phyloP scores from a whole-genome alignment of 2,888 invertebrate genomes.

The Auanema freiburgensis region DNA sequence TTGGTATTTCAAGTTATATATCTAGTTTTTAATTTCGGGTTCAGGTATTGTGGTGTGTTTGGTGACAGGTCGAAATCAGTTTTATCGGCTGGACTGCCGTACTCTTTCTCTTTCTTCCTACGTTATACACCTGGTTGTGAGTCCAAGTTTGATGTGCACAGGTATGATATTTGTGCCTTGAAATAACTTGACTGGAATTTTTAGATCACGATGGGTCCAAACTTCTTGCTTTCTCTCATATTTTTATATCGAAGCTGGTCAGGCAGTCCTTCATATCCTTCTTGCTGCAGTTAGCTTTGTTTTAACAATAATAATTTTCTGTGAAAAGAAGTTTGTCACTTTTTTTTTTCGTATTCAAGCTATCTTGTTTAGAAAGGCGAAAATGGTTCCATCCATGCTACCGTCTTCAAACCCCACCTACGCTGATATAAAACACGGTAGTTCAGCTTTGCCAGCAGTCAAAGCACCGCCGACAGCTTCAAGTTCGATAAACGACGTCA shows the following conservation, averaged over 20 bases:
- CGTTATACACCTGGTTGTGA: slow-evolving; percentile 51
- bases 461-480: slow-evolving; percentile 11
- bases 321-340: not conserved
- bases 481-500: slow-evolving; percentile 19
- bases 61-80: slow-evolving; percentile 41
- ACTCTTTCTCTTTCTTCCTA: slow-evolving; percentile 55
- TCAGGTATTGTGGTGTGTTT: slow-evolving; percentile 46
- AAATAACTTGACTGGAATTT: not conserved
- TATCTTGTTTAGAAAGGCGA: no score
- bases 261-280: slow-evolving; percentile 18
- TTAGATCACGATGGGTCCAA: slow-evolving; percentile 20
- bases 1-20: slow-evolving; percentile 28
- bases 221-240: slow-evolving; percentile 18
- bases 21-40: not conserved
- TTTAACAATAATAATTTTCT: slow-evolving; percentile 6
- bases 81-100: slow-evolving; percentile 52
- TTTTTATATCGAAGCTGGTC: slow-evolving; percentile 17
- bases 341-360: no score
- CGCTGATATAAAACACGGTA: not conserved
- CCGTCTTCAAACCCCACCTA: slow-evolving; percentile 12
- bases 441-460: no score
- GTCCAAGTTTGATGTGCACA: slow-evolving; percentile 51
- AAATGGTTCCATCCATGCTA: slow-evolving; percentile 1
- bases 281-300: slow-evolving; percentile 7
- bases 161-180: slow-evolving; percentile 13